Percentiles rank a stretch among this genome's conserved stretches.
Conservation (phyloP, 2,797 vertebrate species). For the Centropyge bicolor region DNA sequence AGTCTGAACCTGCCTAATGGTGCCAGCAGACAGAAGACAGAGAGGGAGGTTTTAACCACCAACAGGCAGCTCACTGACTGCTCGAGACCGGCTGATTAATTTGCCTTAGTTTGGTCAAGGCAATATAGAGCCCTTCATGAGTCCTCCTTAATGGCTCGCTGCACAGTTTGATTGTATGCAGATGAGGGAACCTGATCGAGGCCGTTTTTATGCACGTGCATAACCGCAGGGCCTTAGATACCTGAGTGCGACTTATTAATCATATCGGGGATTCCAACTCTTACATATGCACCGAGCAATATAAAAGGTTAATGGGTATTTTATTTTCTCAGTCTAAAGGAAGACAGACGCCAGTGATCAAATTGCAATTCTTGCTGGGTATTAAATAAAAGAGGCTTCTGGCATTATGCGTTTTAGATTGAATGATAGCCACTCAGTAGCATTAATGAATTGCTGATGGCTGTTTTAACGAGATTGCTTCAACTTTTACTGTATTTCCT, state of each 20-base stretch:
- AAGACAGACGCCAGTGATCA: constrained; percentile 37
- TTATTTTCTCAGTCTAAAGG: constrained; percentile 57
- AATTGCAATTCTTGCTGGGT: constrained; percentile 48
- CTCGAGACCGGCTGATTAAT: constrained; percentile 68
- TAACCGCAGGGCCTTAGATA: constrained; percentile 70
- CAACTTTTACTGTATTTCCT: constrained; percentile 30
- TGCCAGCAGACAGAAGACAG: constrained; percentile 27
- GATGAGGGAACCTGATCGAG: constrained; percentile 79
- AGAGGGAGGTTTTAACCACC: constrained; percentile 37
- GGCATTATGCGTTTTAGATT: constrained; percentile 43
- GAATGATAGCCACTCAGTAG: constrained; percentile 45
- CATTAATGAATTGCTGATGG: constrained; percentile 50
- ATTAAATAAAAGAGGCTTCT: constrained; percentile 60
- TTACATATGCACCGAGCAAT: constrained; percentile 67
- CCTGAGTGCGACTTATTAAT: constrained; percentile 76
- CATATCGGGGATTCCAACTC: constrained; percentile 72
- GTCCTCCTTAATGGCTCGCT: constrained; percentile 72
- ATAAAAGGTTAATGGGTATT: constrained; percentile 75
- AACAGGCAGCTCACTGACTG: constrained; percentile 47
- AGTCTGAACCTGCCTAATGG: constrained; percentile 32
- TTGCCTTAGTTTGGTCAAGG: constrained; percentile 70
- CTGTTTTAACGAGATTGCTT: constrained; percentile 52
- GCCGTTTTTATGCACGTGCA: constrained; percentile 69
- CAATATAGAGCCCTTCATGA: constrained; percentile 60
- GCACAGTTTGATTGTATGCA: constrained; percentile 84